Conservation (phyloP, 2,797 vertebrate genomes). For the Luscinia luscinia region DNA sequence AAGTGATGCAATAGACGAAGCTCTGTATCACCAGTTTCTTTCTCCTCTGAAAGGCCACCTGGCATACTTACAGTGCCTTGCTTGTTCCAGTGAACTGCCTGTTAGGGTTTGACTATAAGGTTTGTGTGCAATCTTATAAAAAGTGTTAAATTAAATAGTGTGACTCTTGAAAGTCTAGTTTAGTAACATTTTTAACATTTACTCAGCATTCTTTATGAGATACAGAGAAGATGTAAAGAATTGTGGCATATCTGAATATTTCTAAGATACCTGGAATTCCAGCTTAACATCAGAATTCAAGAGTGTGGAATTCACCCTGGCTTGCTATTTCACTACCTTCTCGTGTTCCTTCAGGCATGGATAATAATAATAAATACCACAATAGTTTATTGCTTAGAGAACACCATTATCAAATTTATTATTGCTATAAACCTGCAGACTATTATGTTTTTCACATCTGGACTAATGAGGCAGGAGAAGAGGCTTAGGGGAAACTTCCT, state of each 20-base stretch:
- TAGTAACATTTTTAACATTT: not conserved
- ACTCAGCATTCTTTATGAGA: not conserved
- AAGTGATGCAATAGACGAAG: not conserved
- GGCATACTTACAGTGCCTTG: not conserved
- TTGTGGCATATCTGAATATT: not conserved
- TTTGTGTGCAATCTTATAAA: not conserved
- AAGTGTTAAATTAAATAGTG: not conserved
- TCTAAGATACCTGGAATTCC: conserved; percentile 67
- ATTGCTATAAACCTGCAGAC: not conserved
- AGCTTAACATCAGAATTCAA: conserved; percentile 45
- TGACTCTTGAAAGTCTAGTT: not conserved
- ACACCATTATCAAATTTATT: conserved; percentile 1
- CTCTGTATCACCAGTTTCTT: not conserved
- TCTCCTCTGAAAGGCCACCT: not conserved
- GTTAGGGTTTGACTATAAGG: not conserved
- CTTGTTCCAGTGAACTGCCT: not conserved
- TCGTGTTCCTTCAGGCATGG: conserved; percentile 73
- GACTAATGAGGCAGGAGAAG: not conserved
- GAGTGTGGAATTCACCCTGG: not conserved
- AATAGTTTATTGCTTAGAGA: conserved; percentile 11
- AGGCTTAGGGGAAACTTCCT: not conserved
- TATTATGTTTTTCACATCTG: not conserved
- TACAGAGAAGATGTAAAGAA: not conserved
- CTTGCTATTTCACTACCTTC: conserved; percentile 58
- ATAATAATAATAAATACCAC: conserved; percentile 25